Evolutionary conservation across 2,797 vertebrate genomes (phyloP).

Genomic region (Loriculus beryllinus): DNA sequence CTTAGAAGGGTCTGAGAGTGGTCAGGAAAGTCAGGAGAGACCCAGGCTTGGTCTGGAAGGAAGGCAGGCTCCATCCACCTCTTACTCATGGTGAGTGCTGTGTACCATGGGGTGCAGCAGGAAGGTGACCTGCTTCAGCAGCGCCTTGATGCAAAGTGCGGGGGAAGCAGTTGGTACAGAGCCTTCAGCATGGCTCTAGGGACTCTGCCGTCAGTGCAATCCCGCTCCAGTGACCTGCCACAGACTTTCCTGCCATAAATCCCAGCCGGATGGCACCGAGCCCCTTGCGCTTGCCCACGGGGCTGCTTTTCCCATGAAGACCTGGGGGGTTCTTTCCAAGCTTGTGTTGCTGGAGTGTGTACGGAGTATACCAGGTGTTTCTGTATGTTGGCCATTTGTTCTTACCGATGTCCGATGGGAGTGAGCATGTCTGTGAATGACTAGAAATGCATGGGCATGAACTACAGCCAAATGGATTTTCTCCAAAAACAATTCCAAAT

Average conservation of each 20-base stretch:
- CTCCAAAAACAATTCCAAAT: constrained; percentile 70
- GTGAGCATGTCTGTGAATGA: constrained; percentile 78
- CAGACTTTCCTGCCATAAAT: constrained; percentile 54
- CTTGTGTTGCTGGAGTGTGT: constrained; percentile 79
- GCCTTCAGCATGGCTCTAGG: fast-evolving
- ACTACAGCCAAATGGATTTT: constrained; percentile 74
- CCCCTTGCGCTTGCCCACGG: not conserved
- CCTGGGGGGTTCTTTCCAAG: constrained; percentile 72
- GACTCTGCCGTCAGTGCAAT: not conserved
- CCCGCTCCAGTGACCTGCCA: not conserved
- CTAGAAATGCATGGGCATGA: constrained; percentile 82
- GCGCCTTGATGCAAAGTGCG: not conserved
- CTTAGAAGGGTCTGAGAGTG: not conserved
- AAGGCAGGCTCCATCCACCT: not conserved
- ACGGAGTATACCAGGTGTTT: constrained; percentile 74
- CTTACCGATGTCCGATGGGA: constrained; percentile 69
- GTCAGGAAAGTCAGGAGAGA: not conserved
- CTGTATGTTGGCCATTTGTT: constrained; percentile 79
- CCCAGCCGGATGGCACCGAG: not conserved
- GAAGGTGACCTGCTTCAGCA: not conserved
- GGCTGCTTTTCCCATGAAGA: constrained; percentile 64
- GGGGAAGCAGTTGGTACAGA: not conserved
- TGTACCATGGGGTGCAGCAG: fast-evolving
- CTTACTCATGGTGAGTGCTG: not conserved
- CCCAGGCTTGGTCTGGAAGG: fast-evolving